Percentiles rank a stretch among this genome's conserved stretches.
Evolutionary conservation across 2,888 invertebrate species (phyloP).

Genomic region (Phlogophora meticulosa): DNA sequence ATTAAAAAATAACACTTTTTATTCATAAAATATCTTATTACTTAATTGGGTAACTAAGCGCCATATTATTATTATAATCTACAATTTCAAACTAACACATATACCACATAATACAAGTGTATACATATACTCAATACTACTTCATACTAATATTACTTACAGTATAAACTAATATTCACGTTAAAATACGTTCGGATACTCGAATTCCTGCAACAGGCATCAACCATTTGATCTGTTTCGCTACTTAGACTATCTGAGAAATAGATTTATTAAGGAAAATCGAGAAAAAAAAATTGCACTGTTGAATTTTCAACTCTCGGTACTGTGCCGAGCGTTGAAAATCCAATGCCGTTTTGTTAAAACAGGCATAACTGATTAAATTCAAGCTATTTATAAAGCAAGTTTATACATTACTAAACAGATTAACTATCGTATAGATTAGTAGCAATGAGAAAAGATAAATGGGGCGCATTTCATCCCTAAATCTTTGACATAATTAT

Average conservation of each 20-base stretch:
- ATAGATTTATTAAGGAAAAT: neutral
- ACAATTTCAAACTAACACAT: conserved; percentile 55
- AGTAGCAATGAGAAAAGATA: no score
- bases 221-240: conserved; percentile 89
- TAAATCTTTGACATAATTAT: no score
- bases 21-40: neutral
- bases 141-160: conserved; percentile 79
- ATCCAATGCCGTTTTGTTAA: no score
- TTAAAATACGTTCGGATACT: conserved; percentile 90
- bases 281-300: neutral
- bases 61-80: conserved; percentile 29
- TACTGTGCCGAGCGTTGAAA: no score
- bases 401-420: no score
- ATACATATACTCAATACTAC: conserved; percentile 44
- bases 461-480: no score
- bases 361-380: no score
- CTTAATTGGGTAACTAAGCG: conserved; percentile 30
- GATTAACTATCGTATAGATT: no score
- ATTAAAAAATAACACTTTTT: no score
- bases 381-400: no score
- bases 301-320: no score
- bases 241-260: neutral
- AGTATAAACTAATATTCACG: conserved; percentile 64
- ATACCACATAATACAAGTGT: conserved; percentile 56
- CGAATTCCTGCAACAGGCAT: conserved; percentile 83